A percentile compares a stretch with the other conserved stretches of the same genome.
phyloP scores from a whole-genome alignment of 2,888 invertebrate species.

The Lithophane semibrunnea region DNA sequence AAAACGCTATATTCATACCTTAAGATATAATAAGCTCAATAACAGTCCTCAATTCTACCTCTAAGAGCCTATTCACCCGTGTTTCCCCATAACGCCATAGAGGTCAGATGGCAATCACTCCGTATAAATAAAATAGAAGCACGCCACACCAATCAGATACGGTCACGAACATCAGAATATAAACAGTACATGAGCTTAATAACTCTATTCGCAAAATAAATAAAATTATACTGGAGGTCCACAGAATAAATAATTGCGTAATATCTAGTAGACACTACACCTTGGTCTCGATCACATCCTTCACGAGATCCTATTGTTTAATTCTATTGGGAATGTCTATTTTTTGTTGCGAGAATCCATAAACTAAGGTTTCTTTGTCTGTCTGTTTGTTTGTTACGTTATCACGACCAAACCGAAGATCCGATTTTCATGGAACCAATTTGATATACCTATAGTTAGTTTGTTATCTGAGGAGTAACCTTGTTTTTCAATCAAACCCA shows the following conservation, averaged over 20 bases:
- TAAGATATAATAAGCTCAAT: constrained; percentile 17
- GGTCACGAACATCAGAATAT: constrained; percentile 56
- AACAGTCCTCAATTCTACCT: constrained; percentile 28
- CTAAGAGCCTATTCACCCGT: constrained; percentile 25
- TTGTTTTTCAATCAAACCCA: not conserved
- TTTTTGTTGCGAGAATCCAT: constrained; percentile 5
- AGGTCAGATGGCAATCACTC: constrained; percentile 59
- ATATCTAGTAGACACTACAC: not conserved
- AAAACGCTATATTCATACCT: not conserved
- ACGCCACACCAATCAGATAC: constrained; percentile 60
- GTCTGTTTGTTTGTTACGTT: not conserved
- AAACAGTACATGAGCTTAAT: constrained; percentile 35
- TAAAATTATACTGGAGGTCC: constrained; percentile 8
- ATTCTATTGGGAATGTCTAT: constrained; percentile 26
- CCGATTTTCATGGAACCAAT: not conserved
- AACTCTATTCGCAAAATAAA: constrained; percentile 54
- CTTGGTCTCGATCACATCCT: constrained; percentile 39
- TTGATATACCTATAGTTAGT: too few relatives aligned
- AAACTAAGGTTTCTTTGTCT: not conserved
- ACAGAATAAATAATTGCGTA: not conserved
- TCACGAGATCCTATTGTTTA: constrained; percentile 36
- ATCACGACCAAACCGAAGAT: not conserved
- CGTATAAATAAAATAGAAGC: constrained; percentile 58
- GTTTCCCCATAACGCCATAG: constrained; percentile 34
- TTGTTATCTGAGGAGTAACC: not conserved